Evolutionary conservation across 1,140 invertebrate species (phyloP), one percentile per base, ranked within the genome.

Genomic region (Drosophila ohnishii): DNA sequence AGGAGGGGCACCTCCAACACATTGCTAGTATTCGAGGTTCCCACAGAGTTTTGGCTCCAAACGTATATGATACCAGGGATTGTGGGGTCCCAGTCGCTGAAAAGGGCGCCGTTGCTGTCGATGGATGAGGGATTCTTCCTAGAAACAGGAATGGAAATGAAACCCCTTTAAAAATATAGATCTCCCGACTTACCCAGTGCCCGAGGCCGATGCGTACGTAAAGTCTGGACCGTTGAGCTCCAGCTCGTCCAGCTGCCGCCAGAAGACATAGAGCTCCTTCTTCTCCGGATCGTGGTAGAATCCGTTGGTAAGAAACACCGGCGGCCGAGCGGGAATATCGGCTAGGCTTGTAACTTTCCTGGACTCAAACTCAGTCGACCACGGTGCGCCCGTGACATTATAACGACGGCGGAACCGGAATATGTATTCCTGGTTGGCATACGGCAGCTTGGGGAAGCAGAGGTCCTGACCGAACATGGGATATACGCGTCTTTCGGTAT

Each of bases 221-320:
- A 61, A 61, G 22, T 37, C 19, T 6, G 59, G 47, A 19, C 59
- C 59, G 5, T 56, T 61, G 22, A 61, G 5, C 47, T 61, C 32
- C 59, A 55, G 8, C 9, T 55, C 47, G n/a, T 35, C 8, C 22
- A 55, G 32, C 11, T 55, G 59, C n/a, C 2, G 1, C 47, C 59
- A 61, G 14, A 53, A 56, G 10, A 61, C 59, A 5, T 37, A 56
- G 3, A 61, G 47, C 13, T 61, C 11, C n/a, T 30, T 16, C 8
- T 28, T 28, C n/a, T 39, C 32, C n/a, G 32, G n/a, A 6, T 55
- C 47, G 11, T 61, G 11, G 3, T 19, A 61, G 14, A 55, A 55
- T 14, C 59, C 59, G 9, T 61, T 61, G 30, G 22, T 22, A 5
- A 61, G 22, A 11, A 61, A 6, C 8, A 19, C 1, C 11, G 59